phyloP scores from a whole-genome alignment of 2,888 invertebrate genomes.

The Dorcus parallelipipedus region DNA sequence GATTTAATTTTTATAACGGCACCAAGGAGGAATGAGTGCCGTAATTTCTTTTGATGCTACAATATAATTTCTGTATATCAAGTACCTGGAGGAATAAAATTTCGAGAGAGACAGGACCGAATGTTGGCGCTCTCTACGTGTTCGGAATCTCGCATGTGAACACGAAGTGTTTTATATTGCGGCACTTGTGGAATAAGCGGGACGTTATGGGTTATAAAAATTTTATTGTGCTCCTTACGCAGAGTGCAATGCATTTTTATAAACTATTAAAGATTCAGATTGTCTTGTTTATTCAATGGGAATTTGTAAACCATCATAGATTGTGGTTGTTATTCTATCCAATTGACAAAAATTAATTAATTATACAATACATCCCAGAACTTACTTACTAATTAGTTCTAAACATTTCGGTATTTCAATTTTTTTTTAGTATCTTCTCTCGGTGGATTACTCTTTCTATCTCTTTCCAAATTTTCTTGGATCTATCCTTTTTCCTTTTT shows the following conservation, averaged over 20 bases:
- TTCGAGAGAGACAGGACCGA: constrained; percentile 34
- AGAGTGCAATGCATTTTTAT: too few relatives aligned
- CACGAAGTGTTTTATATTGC: neutral
- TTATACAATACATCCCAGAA: too few relatives aligned
- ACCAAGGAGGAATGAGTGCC: constrained; percentile 49
- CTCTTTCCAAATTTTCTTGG: too few relatives aligned
- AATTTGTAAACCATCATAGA: neutral
- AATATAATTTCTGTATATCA: constrained; percentile 49
- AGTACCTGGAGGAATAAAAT: constrained; percentile 41
- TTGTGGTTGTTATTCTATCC: too few relatives aligned
- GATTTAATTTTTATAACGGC: constrained; percentile 51
- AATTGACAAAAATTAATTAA: too few relatives aligned
- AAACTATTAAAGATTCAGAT: too few relatives aligned
- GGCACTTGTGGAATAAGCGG: neutral
- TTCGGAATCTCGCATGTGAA: constrained; percentile 2
- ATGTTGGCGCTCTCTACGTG: constrained; percentile 9
- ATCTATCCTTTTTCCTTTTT: too few relatives aligned
- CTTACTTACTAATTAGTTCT: too few relatives aligned
- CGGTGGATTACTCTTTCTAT: too few relatives aligned
- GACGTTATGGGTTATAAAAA: neutral
- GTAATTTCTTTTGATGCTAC: constrained; percentile 51
- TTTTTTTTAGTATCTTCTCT: too few relatives aligned
- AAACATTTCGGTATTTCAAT: too few relatives aligned
- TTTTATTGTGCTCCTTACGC: too few relatives aligned
- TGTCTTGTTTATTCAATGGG: neutral